Evolutionary conservation across 2,113 vertebrate species (phyloP), one percentile per base, ranked within the genome.

Genomic region (Macrotis lagotis): DNA sequence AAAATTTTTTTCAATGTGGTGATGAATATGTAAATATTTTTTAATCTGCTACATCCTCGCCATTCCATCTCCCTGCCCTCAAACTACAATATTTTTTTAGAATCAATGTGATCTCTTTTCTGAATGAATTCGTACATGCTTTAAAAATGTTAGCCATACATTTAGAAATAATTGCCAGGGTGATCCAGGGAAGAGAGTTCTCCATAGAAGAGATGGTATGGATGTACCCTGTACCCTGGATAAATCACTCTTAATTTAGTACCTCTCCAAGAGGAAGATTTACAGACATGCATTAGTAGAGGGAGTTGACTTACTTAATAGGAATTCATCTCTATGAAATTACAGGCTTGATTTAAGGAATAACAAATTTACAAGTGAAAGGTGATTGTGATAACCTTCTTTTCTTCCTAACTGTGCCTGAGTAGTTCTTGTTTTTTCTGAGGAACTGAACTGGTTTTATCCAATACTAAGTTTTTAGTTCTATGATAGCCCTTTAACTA

Each of bases 1-100:
- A 98, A 98, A 98, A 96, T 97, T 97, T 98, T 98, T 98, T 97
- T 98, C 97, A 97, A 97, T 96, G 97, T 97, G 97, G 94, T 93
- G 91, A 31, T 90, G 66, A 83, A 83, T 83, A 83, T 83, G 19
- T 31, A 66, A 14, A 44, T 22, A 74, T 83, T 83, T 83, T 83
- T 83, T 83, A 83, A 22, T 83, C n/a, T 44, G 66, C 66, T 83
- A 22, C 16, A 2, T 22, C n/a, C 16, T 74, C 22, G 3, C 37
- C 66, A 22, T 44, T 83, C n/a, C 37, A 44, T 83, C n/a, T n/a
- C n/a, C 66, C 16, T 83, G 5, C 66, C 2, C 6, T 8, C 66
- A 44, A 44, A 83, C 66, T 24, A 83, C 37, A 44, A 26, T 24
- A 44, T 83, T 44, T n/a, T 55, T 83, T n/a, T 44, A 44, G 66